Evolutionary conservation across 2,113 vertebrate species (phyloP), one percentile per base, ranked within the genome.

Genomic region (Proteles cristata): DNA sequence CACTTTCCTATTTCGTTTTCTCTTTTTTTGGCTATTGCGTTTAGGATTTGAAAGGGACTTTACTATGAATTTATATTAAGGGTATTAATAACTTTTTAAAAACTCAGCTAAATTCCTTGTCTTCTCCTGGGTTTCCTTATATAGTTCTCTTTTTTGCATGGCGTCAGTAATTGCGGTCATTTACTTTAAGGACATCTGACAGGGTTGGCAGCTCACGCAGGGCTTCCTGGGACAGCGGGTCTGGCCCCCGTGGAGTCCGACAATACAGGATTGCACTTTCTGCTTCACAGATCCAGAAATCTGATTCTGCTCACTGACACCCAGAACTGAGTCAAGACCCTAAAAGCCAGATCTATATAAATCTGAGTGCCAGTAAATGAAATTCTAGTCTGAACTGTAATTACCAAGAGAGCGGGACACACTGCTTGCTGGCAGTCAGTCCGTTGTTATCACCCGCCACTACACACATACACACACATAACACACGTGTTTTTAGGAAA

Each of bases 1-100:
- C 43, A 84, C 4, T 4, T 63, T 84, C 86, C 53, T 73, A 8
- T 43, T 91, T 7, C 26, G 1, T 90, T 7, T 83, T 71, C 80
- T 61, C 58, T 89, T 88, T 80, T 63, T 80, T 91, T 90, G 55
- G 21, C 35, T 93, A 0, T 80, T 39, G 9, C 48, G 21, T 21
- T 96, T 82, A 61, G 81, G 28, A 55, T 88, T 90, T 69, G 91
- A 35, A 61, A 68, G 35, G 95, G 66, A 71, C 35, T 76, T 88
- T n/a, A 45, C 5, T 48, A 14, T 71, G 65, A 63, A 45, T 92
- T 88, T 71, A n/a, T 82, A 23, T 82, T 82, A 48, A 68, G 16
- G 58, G 8, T 83, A 21, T 90, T 77, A 58, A 50, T 73, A 73
- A 84, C 79, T 73, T 88, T 26, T 45, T 0, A 69, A 92, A 74